phyloP scores from a whole-genome alignment of 2,888 invertebrate genomes.

The Agrotis ipsilon region DNA sequence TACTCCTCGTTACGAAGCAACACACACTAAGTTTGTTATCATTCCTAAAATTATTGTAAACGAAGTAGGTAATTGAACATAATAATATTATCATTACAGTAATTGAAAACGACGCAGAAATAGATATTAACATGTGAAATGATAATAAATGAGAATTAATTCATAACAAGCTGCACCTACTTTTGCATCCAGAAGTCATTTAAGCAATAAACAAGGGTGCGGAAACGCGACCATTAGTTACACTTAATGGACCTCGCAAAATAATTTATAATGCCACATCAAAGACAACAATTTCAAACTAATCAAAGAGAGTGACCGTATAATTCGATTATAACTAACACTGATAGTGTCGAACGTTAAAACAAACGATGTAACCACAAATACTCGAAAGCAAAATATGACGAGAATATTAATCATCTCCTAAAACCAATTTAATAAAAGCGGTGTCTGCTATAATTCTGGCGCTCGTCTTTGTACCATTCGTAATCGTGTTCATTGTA shows the following conservation, averaged over 20 bases:
- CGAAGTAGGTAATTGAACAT: slow-evolving; percentile 1
- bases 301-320: slow-evolving; percentile 58
- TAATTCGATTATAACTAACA: slow-evolving; percentile 29
- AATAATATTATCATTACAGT: slow-evolving; percentile 32
- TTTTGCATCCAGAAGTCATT: slow-evolving; percentile 42
- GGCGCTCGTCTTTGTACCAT: slow-evolving; percentile 12
- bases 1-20: slow-evolving; percentile 25
- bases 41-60: slow-evolving; percentile 10
- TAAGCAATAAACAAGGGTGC: slow-evolving; percentile 36
- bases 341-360: slow-evolving; percentile 28
- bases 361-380: slow-evolving; percentile 16
- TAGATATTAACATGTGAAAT: slow-evolving; percentile 13
- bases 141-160: slow-evolving; percentile 32
- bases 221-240: slow-evolving; percentile 33
- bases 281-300: slow-evolving; percentile 39
- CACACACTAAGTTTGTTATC: slow-evolving; percentile 28
- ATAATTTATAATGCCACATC: slow-evolving; percentile 27
- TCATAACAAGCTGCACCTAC: slow-evolving; percentile 37
- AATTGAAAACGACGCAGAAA: slow-evolving; percentile 29
- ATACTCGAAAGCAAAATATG: slow-evolving; percentile 23
- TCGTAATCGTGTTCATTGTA: slow-evolving; percentile 43
- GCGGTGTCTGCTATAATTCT: slow-evolving; percentile 21
- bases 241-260: slow-evolving; percentile 30
- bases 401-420: slow-evolving; percentile 50
- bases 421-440: slow-evolving; percentile 40